Base-by-base conservation (phyloP, 2,113 vertebrate species). In the Gopherus flavomarginatus region DNA sequence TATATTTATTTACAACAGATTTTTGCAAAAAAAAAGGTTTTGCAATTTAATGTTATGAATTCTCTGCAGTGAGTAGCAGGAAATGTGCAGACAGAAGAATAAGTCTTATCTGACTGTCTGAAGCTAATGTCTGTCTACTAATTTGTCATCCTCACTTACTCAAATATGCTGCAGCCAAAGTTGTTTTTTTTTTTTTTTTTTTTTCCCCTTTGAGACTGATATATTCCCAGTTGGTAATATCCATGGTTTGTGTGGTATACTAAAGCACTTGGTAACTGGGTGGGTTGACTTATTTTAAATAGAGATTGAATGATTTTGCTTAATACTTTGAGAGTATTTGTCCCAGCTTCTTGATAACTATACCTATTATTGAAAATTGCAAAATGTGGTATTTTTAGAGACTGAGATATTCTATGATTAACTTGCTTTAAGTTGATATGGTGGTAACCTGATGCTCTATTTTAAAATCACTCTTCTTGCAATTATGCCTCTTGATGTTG, bases 31-130 rank as follows among this genome's bases (percentile, higher is more conserved):
- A 42, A 69, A 21, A 59, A 29, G 49, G 29, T 10, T 26, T n/a
- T 0, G 2, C 49, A 50, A 6, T 24, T 35, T 19, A 82, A 35
- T 31, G 29, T n/a, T 1, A 0, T 0, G 16, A 8, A 4, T 81
- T 1, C 1, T 10, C 35, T 2, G 2, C 47, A 10, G 7, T 0
- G 0, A 72, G 26, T 0, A 0, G 19, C 12, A 35, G 38, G 6
- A 26, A 0, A 1, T 26, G 13, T 75, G 26, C 54, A 56, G 83
- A 29, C 8, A 7, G 47, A 31, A 35, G 12, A 69, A n/a, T 11
- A 13, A 42, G 0, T 0, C 81, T 78, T 79, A 57, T 35, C 38
- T 75, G 72, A 78, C 26, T 47, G 4, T 47, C 6, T 78, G 75
- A 78, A 16, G 26, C 24, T 16, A 78, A 78, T 78, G 75, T 29